Evolutionary conservation across 2,797 vertebrate species (phyloP).

Genomic region (Gymnodraco acuticeps): DNA sequence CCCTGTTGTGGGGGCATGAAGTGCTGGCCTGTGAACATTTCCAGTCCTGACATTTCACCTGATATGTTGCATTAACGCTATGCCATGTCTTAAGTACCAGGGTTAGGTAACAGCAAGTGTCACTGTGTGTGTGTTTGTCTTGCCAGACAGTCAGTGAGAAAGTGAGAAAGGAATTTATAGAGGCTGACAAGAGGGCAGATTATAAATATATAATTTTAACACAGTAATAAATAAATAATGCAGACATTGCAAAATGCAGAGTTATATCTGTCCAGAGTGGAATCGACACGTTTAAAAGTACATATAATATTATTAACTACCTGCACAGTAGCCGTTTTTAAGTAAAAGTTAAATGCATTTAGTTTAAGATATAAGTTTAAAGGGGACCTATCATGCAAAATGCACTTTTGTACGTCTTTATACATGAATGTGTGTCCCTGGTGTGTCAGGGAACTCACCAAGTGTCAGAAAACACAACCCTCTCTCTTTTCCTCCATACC

Average conservation of each 20-base stretch:
- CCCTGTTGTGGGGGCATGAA: background rate
- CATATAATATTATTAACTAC: background rate
- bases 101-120: conserved; percentile 25
- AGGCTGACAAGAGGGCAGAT: background rate
- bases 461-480: too few relatives aligned
- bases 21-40: conserved; percentile 8
- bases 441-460: too few relatives aligned
- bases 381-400: too few relatives aligned
- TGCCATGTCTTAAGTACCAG: conserved; percentile 9
- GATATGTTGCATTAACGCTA: conserved; percentile 61
- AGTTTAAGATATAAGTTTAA: background rate
- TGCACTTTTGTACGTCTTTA: too few relatives aligned
- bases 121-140: conserved; percentile 21
- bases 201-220: background rate
- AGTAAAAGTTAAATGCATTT: background rate
- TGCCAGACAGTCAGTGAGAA: conserved; percentile 1
- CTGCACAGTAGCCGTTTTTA: background rate
- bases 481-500: too few relatives aligned
- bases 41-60: conserved; percentile 73
- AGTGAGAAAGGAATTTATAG: conserved; percentile 12
- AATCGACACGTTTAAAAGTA: background rate
- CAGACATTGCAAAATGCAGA: background rate
- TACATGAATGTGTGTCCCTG: too few relatives aligned
- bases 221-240: background rate
- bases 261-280: background rate